Conservation (phyloP, 2,113 vertebrate genomes). For the crab-eating macaque (Macaca fascicularis) region T2T-MFA8v1.1 NC_088380.1:17521501-17522000, state of each 20-base stretch:
- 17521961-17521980: constrained; percentile 53
- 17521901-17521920: background rate
- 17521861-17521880: constrained; percentile 66
- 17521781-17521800: constrained; percentile 70
- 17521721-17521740: constrained; percentile 62
- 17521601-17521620: constrained; percentile 46
- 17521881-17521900: constrained; percentile 56
- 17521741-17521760: constrained; percentile 39
- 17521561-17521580: background rate
- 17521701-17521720: constrained; percentile 62
- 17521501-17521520: background rate
- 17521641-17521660: constrained; percentile 18
- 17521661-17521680: constrained; percentile 38
- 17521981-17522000: constrained; percentile 53
- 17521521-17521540: background rate
- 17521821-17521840: constrained; percentile 35
- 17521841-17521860: constrained; percentile 70
- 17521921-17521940: background rate
- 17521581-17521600: background rate
- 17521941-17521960: background rate
- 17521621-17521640: background rate
- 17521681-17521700: constrained; percentile 49
- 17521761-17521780: constrained; percentile 52
- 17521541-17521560: background rate
- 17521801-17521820: constrained; percentile 69